These are phyloP conservation scores for Caenorhabditis sulstoni DNA, from an alignment of 2,888 invertebrate species.

Conservation along the genomic window DNA sequence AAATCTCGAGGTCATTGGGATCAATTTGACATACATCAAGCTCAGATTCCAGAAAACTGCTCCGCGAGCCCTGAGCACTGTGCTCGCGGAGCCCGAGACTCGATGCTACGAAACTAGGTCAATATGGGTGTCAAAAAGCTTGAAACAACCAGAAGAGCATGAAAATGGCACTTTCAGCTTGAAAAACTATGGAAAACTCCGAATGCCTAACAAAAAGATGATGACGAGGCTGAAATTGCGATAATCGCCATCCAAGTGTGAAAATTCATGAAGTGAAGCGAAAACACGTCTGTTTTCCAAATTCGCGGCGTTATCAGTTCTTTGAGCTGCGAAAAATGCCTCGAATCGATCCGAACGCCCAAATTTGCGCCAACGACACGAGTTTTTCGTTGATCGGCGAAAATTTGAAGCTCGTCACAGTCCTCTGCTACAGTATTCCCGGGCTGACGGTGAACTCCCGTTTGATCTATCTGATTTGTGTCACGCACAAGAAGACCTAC, in stretches of 20 bases:
- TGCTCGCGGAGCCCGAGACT: background rate
- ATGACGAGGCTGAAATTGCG: no score
- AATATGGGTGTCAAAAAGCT: background rate
- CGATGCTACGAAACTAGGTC: background rate
- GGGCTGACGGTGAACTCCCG: background rate
- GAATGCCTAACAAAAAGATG: no score
- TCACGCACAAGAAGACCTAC: background rate
- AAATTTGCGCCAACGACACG: no score
- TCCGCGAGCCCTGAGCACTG: no score
- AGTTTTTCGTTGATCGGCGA: background rate
- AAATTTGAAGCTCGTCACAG: background rate
- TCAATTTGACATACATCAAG: constrained; percentile 2
- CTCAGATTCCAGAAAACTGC: background rate
- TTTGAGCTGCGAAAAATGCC: no score
- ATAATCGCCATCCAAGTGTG: no score
- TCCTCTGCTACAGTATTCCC: background rate
- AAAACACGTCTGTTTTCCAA: no score
- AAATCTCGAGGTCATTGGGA: background rate
- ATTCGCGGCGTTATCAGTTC: no score
- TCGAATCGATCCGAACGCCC: no score
- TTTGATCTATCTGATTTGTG: background rate
- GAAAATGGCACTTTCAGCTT: background rate
- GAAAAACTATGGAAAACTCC: no score
- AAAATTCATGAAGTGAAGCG: no score
- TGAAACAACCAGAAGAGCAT: background rate